Evolutionary conservation across 2,797 vertebrate species (phyloP), one percentile per base, ranked within the genome.

Genomic region (Acrossocheilus fasciatus): DNA sequence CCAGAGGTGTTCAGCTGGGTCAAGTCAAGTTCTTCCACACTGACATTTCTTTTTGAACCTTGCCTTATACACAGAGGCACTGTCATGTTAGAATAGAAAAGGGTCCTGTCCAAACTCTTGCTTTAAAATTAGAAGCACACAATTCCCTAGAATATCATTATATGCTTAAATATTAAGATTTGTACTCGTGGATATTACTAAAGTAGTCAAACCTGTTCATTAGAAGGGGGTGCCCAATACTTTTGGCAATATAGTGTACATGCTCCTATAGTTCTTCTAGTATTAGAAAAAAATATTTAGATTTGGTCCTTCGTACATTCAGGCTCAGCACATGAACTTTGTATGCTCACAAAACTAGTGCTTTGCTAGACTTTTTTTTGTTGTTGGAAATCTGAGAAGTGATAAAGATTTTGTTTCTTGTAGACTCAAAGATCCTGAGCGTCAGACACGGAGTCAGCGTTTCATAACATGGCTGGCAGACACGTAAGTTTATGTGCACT

Each of bases 381-480:
- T 77, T 39, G 3, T 74, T 14, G 45, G 6, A 81, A 74, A 81
- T 50, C 6, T 50, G 5, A 26, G 66, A 78, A 72, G 30, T 39
- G 8, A 62, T 79, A 64, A 69, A 45, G 34, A 39, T 30, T 47
- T 47, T 77, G 34, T 91, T 39, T 73, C 81, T 87, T 87, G 79
- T 92, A 99, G 98, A 90, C 87, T 99, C 47, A 95, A 94, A 91
- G 97, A 97, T 93, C 96, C 96, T 9, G 82, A 92, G n/a, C 95
- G 93, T 82, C 93, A 98, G 92, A 96, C 96, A 12, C 94, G 91
- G 91, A 94, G 95, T 89, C 96, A 97, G 85, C 96, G 95, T 85
- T 91, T 99, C 86, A 72, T 97, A 72, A 91, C 96, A 90, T 98
- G 98, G 98, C 92, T 99, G 81, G 97, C 98, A 89, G 98, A 99